Evolutionary conservation across 2,888 invertebrate genomes (phyloP), one percentile per base, ranked within the genome.

Genomic region (Cosmorhoe ocellata): DNA sequence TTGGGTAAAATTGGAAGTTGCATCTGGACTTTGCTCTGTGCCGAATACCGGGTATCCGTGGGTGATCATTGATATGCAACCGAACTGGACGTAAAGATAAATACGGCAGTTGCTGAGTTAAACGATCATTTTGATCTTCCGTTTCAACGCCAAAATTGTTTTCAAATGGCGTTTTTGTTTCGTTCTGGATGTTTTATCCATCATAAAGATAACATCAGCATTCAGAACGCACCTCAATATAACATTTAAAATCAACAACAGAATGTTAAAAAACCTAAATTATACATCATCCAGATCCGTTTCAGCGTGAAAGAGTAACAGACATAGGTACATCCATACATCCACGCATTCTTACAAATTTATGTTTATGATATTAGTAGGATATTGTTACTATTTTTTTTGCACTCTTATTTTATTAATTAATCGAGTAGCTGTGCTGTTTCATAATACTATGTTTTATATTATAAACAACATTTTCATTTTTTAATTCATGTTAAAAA

Each of bases 51-150:
- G 48, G 43, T 40, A 34, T 36, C 47, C 46, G 40, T 39, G 37
- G 14, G 39, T 45, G 51, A 51, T 56, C 56, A 56, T 56, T 56
- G 51, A 51, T 56, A 56, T 56, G 56, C 56, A 41, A 22, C 39
- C 43, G 55, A 51, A 40, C 42, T 55, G 51, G 48, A 48, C 41
- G 44, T 47, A 51, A 44, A 41, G 48, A 51, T 51, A 56, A 56
- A 56, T 56, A 56, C 45, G 56, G 48, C 48, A 32, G 52, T 53
- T 36, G 47, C 48, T 49, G 46, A 46, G 48, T 42, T 43, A 46
- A 55, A 53, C 53, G 48, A 31, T 36, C 48, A 36, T 41, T 53
- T 49, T 48, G 53, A 53, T 53, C 53, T 44, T 53, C 53, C 48
- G 44, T 38, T 34, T 31, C 27, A 34, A 31, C 34, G 22, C 12